phyloP scores from a whole-genome alignment of 1,140 invertebrate genomes.

The Caenorhabditis elegans region DNA sequence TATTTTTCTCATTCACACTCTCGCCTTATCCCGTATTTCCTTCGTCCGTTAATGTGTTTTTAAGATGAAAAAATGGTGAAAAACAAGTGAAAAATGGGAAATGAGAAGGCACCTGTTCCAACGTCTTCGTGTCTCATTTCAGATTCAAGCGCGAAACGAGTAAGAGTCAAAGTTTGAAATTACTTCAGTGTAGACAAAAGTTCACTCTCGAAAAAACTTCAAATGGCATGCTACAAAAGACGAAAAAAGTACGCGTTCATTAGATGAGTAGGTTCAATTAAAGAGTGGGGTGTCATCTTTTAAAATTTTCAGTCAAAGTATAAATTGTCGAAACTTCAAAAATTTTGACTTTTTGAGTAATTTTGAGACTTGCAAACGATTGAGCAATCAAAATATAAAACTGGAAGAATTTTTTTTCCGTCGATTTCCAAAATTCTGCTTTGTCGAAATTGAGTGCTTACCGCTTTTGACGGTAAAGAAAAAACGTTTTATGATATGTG shows the following conservation, averaged over 20 bases:
- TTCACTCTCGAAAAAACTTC: background rate
- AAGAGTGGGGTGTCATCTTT: too few species aligned
- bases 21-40: background rate
- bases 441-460: too few species aligned
- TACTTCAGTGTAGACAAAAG: background rate
- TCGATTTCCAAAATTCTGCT: too few species aligned
- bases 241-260: background rate
- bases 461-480: too few species aligned
- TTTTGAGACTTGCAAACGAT: too few species aligned
- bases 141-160: background rate
- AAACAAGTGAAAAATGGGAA: slow-evolving; percentile 10
- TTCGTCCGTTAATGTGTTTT: background rate
- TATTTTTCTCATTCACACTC: slow-evolving; percentile 23
- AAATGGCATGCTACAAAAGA: background rate
- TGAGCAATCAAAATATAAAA: too few species aligned
- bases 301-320: too few species aligned
- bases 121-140: background rate
- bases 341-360: too few species aligned
- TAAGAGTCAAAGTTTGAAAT: background rate
- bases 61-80: background rate
- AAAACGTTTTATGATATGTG: too few species aligned
- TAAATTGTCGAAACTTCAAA: too few species aligned
- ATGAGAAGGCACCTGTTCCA: slow-evolving; percentile 25
- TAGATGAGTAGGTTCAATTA: too few species aligned
- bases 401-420: too few species aligned